Conservation (phyloP, 2,113 vertebrate genomes). For the Psittacula cyanocephala region DNA sequence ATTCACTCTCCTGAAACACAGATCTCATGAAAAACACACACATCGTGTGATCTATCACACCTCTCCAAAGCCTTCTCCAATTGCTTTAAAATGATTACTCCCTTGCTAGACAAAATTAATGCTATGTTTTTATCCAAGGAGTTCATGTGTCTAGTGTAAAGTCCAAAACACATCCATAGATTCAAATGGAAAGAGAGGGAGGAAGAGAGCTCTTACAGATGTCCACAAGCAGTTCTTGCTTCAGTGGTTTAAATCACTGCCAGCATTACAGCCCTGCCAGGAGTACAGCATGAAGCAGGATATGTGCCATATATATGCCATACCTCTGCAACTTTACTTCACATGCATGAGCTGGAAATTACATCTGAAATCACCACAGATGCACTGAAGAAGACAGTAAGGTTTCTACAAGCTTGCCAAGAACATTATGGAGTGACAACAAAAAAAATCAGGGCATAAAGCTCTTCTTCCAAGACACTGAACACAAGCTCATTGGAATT, state of each 20-base stretch:
- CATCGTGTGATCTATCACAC: neutral
- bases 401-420: neutral
- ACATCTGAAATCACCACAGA: neutral
- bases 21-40: neutral
- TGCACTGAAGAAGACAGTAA: neutral
- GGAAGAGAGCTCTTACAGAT: neutral
- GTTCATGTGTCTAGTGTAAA: neutral
- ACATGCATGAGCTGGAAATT: neutral
- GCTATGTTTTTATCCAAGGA: neutral
- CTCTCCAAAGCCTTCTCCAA: neutral
- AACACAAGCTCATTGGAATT: neutral
- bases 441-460: neutral
- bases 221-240: neutral
- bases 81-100: neutral
- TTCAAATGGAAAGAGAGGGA: neutral
- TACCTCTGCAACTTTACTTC: neutral
- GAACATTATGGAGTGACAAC: neutral
- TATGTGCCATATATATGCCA: neutral
- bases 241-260: neutral
- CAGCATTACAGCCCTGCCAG: neutral
- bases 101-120: neutral
- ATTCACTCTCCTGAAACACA: neutral
- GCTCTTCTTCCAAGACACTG: conserved; percentile 3
- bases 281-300: neutral
- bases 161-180: neutral